Conservation (phyloP, 2,797 vertebrate species). For the Ceyx erithaca region DNA sequence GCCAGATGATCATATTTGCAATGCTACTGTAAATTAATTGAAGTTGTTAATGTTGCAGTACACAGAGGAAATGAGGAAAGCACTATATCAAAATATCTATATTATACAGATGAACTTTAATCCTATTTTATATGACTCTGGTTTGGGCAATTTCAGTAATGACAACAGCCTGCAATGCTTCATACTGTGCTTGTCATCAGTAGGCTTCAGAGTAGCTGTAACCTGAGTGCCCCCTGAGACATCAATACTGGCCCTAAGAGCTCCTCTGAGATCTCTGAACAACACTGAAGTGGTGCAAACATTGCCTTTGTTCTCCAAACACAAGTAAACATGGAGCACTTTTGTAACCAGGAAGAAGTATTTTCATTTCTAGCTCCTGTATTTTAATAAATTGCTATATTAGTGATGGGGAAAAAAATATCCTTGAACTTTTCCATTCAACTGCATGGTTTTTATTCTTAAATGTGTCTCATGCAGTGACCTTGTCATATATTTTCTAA, state of each 20-base stretch:
- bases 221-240: background rate
- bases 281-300: background rate
- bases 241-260: background rate
- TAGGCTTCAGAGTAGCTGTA: background rate
- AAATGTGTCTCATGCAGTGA: background rate
- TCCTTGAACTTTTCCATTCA: background rate
- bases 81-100: background rate
- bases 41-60: background rate
- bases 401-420: background rate
- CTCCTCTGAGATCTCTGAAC: slow-evolving; percentile 2
- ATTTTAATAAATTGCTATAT: background rate
- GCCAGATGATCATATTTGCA: background rate
- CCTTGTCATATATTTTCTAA: background rate
- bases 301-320: background rate
- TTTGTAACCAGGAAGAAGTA: background rate
- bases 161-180: background rate
- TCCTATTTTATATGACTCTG: background rate
- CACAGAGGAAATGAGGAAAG: background rate
- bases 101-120: background rate
- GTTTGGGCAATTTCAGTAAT: background rate
- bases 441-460: background rate
- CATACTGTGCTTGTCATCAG: background rate
- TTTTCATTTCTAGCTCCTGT: background rate
- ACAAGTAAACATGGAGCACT: background rate
- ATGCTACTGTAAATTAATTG: background rate